Percentiles rank a stretch among this genome's conserved stretches.
Evolutionary conservation across 2,888 invertebrate genomes (phyloP).

Genomic region (Bursaphelenchus okinawaensis): DNA sequence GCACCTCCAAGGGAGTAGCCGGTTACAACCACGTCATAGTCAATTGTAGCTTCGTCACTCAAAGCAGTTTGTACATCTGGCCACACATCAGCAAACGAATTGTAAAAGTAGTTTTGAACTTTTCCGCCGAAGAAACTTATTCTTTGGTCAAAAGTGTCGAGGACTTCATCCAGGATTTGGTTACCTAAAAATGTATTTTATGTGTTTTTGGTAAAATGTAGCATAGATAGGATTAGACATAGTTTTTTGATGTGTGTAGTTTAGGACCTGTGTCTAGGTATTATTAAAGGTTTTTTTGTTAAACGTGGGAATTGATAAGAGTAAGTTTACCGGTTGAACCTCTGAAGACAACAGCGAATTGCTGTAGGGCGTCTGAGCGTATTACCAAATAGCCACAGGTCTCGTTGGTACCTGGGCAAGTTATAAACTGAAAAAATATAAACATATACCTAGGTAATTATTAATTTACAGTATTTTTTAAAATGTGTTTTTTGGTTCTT

Average conservation of each 20-base stretch:
- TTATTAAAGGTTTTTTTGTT: no score
- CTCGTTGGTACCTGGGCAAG: not conserved
- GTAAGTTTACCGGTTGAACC: not conserved
- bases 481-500: no score
- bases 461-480: no score
- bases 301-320: no score
- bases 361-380: not conserved
- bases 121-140: not conserved
- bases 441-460: no score
- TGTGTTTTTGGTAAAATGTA: no score
- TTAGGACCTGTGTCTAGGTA: no score
- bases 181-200: not conserved
- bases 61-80: not conserved
- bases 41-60: not conserved
- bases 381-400: not conserved
- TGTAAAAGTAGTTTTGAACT: not conserved
- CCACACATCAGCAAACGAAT: not conserved
- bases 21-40: constrained; percentile 2
- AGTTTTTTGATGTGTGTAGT: no score
- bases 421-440: not conserved
- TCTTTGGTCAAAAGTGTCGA: not conserved
- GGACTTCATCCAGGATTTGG: not conserved
- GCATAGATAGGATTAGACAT: no score
- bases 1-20: constrained; percentile 4
- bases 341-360: not conserved